A percentile compares a stretch with the other conserved stretches of the same genome.
Conservation (phyloP, 2,888 invertebrate genomes). For the Ormyrus labotus region DNA sequence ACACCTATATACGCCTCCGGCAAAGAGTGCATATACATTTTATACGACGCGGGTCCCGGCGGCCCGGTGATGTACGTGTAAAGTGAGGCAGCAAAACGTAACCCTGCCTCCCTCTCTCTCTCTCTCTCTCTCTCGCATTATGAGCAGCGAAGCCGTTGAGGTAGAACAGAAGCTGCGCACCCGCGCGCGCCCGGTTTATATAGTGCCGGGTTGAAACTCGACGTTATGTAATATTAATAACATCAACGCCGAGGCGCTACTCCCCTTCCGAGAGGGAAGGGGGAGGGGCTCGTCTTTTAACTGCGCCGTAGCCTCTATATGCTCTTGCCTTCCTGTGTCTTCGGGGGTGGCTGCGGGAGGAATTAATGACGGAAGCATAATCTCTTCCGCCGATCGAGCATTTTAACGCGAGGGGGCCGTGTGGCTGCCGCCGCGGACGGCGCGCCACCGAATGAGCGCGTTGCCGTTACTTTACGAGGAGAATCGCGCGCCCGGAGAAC, state of each 20-base stretch:
- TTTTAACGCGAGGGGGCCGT: not conserved
- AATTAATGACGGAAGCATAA: constrained; percentile 40
- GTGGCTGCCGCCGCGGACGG: too few relatives aligned
- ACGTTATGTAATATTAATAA: constrained; percentile 54
- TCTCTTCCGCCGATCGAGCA: constrained; percentile 30
- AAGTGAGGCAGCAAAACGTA: constrained; percentile 11
- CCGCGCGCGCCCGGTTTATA: constrained; percentile 20
- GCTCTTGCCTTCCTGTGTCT: too few relatives aligned
- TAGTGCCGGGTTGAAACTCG: constrained; percentile 16
- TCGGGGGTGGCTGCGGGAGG: not conserved
- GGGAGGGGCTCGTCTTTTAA: not conserved
- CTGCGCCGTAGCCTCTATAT: too few relatives aligned
- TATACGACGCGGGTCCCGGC: not conserved
- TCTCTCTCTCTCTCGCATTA: not conserved
- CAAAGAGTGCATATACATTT: constrained; percentile 19
- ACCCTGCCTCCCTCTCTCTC: not conserved
- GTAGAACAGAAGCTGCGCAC: not conserved
- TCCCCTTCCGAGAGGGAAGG: not conserved
- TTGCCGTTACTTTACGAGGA: too few relatives aligned
- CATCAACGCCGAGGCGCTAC: not conserved
- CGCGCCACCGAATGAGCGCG: too few relatives aligned
- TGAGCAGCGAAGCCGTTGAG: not conserved
- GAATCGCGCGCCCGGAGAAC: too few relatives aligned
- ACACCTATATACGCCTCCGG: not conserved
- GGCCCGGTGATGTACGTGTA: constrained; percentile 16